Evolutionary conservation across 2,113 vertebrate species (phyloP).

Genomic region (Phalacrocorax carbo): DNA sequence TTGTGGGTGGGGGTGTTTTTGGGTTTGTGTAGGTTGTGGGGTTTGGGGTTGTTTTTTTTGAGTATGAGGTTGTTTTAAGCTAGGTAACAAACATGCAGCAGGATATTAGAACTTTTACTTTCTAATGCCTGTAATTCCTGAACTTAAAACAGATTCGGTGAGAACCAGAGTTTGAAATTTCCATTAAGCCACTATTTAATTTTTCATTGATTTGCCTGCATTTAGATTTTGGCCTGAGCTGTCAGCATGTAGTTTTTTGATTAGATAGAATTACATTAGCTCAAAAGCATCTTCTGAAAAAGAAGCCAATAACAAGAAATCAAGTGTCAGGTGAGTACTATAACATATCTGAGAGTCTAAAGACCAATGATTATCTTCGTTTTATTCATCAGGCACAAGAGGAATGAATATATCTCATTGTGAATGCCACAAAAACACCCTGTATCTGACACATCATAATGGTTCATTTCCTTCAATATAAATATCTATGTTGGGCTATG

Average conservation of each 20-base stretch:
- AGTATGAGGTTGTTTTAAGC: rapidly evolving
- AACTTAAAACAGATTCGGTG: not conserved
- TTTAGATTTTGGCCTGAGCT: not conserved
- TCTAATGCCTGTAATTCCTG: not conserved
- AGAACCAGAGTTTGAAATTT: not conserved
- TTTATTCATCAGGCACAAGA: not conserved
- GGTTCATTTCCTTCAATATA: not conserved
- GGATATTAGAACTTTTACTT: not conserved
- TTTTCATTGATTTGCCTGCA: not conserved
- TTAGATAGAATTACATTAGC: not conserved
- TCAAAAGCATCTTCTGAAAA: not conserved
- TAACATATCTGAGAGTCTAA: not conserved
- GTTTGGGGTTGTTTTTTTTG: not conserved
- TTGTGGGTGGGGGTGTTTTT: no score
- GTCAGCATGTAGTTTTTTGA: not conserved
- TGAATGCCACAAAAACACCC: not conserved
- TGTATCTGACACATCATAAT: not conserved
- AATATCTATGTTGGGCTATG: not conserved
- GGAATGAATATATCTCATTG: not conserved
- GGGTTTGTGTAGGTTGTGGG: no score
- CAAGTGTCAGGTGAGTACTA: not conserved
- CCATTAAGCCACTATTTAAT: not conserved
- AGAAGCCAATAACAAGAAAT: not conserved
- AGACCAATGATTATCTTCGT: not conserved
- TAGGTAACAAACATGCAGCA: not conserved